phyloP scores from a whole-genome alignment of 2,888 invertebrate species.

The Gymnosoma rotundatum region DNA sequence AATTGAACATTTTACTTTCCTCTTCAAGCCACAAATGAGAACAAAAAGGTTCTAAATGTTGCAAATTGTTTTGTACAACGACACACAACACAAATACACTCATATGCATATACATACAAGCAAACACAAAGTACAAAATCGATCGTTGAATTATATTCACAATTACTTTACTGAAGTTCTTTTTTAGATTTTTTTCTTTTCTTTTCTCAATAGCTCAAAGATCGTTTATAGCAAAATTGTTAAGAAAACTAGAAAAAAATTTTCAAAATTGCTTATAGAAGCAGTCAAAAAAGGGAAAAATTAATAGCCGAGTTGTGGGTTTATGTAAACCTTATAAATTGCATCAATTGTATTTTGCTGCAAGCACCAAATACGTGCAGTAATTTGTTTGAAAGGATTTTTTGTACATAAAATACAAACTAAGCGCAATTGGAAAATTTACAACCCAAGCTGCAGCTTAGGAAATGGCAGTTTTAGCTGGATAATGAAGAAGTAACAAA shows the following conservation, averaged over 20 bases:
- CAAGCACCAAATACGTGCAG: conserved; percentile 73
- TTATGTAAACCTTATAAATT: conserved; percentile 64
- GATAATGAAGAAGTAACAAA: not conserved
- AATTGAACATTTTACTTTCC: conserved; percentile 22
- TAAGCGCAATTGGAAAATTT: conserved; percentile 17
- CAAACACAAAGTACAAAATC: conserved; percentile 39
- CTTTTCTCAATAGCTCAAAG: conserved; percentile 35
- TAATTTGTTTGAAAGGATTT: conserved; percentile 68
- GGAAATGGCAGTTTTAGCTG: not conserved
- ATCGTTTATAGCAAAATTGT: conserved; percentile 66
- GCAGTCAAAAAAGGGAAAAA: conserved; percentile 9
- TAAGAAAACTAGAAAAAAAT: conserved; percentile 45
- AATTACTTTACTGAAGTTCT: conserved; percentile 54
- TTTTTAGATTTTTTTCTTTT: conserved; percentile 3
- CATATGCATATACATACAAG: not conserved
- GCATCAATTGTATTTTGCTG: conserved; percentile 57
- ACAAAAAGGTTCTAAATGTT: conserved; percentile 64
- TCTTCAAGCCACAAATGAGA: conserved; percentile 19
- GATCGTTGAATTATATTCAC: conserved; percentile 67
- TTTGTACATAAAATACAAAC: conserved; percentile 22
- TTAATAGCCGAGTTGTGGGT: conserved; percentile 54
- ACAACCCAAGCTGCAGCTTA: not conserved
- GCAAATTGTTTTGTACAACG: conserved; percentile 22
- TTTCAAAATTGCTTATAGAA: conserved; percentile 37
- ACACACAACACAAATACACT: not conserved